phyloP scores from a whole-genome alignment of 2,113 vertebrate genomes.

The Cyrtonyx montezumae region DNA sequence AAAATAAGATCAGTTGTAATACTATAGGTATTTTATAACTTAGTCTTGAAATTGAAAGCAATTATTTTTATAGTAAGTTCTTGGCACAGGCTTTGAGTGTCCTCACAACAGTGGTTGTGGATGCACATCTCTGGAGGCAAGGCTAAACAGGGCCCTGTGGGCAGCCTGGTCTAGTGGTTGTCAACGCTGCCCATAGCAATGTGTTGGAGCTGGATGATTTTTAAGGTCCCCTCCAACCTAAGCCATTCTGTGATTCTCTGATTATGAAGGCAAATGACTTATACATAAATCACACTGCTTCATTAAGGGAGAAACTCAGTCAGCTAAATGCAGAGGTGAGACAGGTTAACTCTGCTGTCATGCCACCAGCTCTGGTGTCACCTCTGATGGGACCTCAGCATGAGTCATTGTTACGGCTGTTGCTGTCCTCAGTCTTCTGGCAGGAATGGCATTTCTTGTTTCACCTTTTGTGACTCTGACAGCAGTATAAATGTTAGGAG shows the following conservation, averaged over 20 bases:
- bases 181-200: no score
- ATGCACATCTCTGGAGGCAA: no score
- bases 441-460: neutral
- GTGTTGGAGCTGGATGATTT: no score
- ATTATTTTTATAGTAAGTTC: conserved; percentile 13
- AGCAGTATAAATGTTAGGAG: neutral
- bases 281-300: conserved; percentile 70
- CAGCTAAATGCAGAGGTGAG: conserved; percentile 28
- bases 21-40: neutral
- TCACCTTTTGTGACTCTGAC: neutral
- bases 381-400: neutral
- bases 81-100: neutral
- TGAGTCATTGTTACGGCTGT: neutral
- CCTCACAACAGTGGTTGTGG: no score
- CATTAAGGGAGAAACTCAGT: conserved; percentile 54
- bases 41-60: neutral
- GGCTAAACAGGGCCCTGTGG: no score
- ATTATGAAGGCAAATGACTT: conserved; percentile 75
- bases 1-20: neutral
- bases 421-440: neutral
- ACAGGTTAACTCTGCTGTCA: conserved; percentile 61
- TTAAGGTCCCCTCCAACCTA: no score
- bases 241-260: no score
- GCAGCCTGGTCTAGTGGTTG: no score
- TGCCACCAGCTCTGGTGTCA: neutral